Evolutionary conservation across 2,888 invertebrate species (phyloP).

Genomic region (Melanophora roralis): DNA sequence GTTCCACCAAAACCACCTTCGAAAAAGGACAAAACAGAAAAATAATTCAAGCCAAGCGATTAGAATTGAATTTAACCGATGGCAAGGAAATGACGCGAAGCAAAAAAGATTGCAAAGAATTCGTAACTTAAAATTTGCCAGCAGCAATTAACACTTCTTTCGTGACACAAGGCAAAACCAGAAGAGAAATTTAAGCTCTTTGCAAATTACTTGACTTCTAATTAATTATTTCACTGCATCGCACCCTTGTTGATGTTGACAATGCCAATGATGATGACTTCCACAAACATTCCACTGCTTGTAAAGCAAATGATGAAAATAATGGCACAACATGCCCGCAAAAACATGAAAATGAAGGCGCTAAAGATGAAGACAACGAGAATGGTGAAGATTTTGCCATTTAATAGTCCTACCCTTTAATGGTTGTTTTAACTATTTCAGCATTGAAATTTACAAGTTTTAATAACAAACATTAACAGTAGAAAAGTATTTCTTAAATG

Average conservation of each 20-base stretch:
- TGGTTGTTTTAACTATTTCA: conserved; percentile 19
- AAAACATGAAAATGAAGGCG: no score
- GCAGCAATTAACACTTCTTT: conserved; percentile 61
- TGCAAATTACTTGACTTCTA: conserved; percentile 61
- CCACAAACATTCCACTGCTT: conserved; percentile 33
- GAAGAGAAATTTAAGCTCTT: conserved; percentile 60
- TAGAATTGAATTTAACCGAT: conserved; percentile 38
- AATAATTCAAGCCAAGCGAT: background rate
- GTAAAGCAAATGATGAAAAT: conserved; percentile 3
- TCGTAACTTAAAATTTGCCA: conserved; percentile 44
- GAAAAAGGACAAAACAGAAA: conserved; percentile 33
- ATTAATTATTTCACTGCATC: conserved; percentile 61
- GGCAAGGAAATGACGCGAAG: background rate
- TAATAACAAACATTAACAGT: background rate
- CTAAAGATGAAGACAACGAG: conserved; percentile 1
- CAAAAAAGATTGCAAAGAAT: conserved; percentile 37
- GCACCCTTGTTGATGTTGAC: conserved; percentile 46
- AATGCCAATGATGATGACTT: conserved; percentile 39
- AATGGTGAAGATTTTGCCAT: conserved; percentile 49
- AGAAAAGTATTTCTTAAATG: no score
- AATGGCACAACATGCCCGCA: background rate
- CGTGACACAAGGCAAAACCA: conserved; percentile 55
- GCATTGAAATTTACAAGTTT: conserved; percentile 1
- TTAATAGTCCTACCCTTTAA: conserved; percentile 42
- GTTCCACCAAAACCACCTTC: conserved; percentile 17